Conservation (phyloP, 2,113 vertebrate genomes). For the Pseudois nayaur region DNA sequence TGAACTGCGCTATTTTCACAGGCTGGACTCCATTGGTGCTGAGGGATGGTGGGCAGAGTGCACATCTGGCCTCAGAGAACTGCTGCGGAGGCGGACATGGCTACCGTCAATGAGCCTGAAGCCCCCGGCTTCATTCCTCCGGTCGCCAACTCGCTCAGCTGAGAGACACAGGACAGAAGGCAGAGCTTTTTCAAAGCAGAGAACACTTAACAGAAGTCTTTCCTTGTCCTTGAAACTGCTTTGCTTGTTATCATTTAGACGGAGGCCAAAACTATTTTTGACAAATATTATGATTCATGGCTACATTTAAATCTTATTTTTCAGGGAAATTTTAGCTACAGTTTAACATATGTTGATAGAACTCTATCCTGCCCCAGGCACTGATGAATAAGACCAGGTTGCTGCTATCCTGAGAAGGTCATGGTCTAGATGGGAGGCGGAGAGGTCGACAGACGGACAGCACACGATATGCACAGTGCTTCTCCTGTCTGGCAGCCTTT, state of each 20-base stretch:
- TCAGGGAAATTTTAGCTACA: conserved; percentile 18
- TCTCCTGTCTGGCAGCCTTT: not conserved
- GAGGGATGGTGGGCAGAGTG: too few species aligned
- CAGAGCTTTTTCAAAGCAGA: not conserved
- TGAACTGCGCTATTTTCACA: not conserved
- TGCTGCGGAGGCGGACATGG: too few species aligned
- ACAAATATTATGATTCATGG: conserved; percentile 56
- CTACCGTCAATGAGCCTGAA: not conserved
- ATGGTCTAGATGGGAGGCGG: not conserved
- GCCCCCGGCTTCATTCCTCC: not conserved
- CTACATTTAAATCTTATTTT: conserved; percentile 41
- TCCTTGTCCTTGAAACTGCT: conserved; percentile 22
- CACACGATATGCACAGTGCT: not conserved
- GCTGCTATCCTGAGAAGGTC: conserved; percentile 24
- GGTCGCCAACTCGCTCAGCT: not conserved
- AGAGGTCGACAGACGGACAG: not conserved
- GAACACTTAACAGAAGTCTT: not conserved
- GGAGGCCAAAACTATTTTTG: conserved; percentile 50
- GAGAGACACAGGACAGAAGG: not conserved
- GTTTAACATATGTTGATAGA: conserved; percentile 45
- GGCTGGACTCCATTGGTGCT: not conserved
- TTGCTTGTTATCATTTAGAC: conserved; percentile 43
- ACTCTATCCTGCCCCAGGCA: conserved; percentile 14
- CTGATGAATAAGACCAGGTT: conserved; percentile 29
- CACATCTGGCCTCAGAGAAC: not conserved